Base-by-base conservation (phyloP, 2,888 invertebrate genomes). In the Leptothorax acervorum region DNA sequence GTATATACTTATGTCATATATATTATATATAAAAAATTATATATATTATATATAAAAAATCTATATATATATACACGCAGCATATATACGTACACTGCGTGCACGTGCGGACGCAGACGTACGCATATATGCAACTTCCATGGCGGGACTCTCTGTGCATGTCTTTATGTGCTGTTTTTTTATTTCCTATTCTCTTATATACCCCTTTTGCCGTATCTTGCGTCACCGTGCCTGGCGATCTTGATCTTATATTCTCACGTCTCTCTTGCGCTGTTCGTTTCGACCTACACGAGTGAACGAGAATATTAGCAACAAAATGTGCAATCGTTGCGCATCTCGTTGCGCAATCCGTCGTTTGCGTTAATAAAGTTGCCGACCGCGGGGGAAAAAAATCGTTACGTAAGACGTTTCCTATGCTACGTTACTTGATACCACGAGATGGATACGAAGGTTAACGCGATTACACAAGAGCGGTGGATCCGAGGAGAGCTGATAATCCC, bases 141-240 rank as follows among this genome's bases (percentile, higher is more conserved):
- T 86, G 85, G 87, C 90, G 91, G 92, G 92, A 92, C 91, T 92
- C 91, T 93, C 90, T 93, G 90, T 93, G 93, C 93, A 93, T 93
- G 93, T 92, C 89, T 90, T 89, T 90, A 87, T 89, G 66, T 68
- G 90, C 88, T 92, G 87, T 89, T 90, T 90, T 88, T 91, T 88
- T 91, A 89, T 90, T 71, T 62, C 23, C 60, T 79, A 62, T 71
- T 57, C 39, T 51, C 60, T 71, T 71, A 60, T 51, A 88, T 87
- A 90, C 89, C 89, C 88, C 88, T 87, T 68, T 88, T 89, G 85
- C 90, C 91, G 91, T 91, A 89, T 92, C 89, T 91, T 90, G 90
- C 89, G 90, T 91, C 90, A 92, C 88, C 91, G 89, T 90, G 90
- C 90, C 91, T 88, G 87, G 89, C 89, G 90, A 89, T 90, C 88